A percentile compares a stretch with the other conserved stretches of the same genome.
Evolutionary conservation across 1,140 invertebrate species (phyloP).

Genomic region (Charaxes varanes): DNA sequence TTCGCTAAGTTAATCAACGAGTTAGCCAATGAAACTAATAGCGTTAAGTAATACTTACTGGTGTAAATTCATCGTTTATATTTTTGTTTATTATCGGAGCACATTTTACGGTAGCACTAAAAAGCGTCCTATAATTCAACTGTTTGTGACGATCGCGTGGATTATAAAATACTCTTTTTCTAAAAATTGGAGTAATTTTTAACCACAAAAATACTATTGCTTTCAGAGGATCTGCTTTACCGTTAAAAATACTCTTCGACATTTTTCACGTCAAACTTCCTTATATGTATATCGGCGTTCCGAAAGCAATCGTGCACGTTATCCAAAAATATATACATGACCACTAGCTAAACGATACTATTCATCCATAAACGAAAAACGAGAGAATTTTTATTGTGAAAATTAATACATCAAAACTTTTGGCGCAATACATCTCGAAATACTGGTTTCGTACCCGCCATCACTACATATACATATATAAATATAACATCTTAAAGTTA

Average conservation of each 20-base stretch:
- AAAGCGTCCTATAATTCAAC: conserved; percentile 56
- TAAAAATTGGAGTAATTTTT: conserved; percentile 55
- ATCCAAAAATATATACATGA: conserved; percentile 69
- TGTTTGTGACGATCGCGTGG: conserved; percentile 57
- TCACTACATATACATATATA: conserved; percentile 72
- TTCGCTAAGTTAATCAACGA: conserved; percentile 9
- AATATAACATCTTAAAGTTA: conserved; percentile 75
- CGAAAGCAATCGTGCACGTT: conserved; percentile 65
- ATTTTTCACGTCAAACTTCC: conserved; percentile 24
- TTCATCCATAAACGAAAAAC: conserved; percentile 50
- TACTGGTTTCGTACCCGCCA: conserved; percentile 66
- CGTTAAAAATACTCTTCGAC: conserved; percentile 57
- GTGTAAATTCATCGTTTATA: conserved; percentile 6
- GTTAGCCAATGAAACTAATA: conserved; percentile 14
- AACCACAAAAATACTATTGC: conserved; percentile 72
- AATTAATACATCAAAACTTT: conserved; percentile 72
- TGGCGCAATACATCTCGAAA: conserved; percentile 69
- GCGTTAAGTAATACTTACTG: conserved; percentile 12
- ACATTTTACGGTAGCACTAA: conserved; percentile 49
- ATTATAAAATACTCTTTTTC: conserved; percentile 66
- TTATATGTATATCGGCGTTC: conserved; percentile 40
- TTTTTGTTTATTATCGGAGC: conserved; percentile 28
- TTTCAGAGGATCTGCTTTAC: conserved; percentile 61
- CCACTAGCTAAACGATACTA: conserved; percentile 72
- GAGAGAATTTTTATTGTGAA: conserved; percentile 59